Base-by-base conservation (phyloP, 2,113 vertebrate species). In the Dryoscopus gambensis region DNA sequence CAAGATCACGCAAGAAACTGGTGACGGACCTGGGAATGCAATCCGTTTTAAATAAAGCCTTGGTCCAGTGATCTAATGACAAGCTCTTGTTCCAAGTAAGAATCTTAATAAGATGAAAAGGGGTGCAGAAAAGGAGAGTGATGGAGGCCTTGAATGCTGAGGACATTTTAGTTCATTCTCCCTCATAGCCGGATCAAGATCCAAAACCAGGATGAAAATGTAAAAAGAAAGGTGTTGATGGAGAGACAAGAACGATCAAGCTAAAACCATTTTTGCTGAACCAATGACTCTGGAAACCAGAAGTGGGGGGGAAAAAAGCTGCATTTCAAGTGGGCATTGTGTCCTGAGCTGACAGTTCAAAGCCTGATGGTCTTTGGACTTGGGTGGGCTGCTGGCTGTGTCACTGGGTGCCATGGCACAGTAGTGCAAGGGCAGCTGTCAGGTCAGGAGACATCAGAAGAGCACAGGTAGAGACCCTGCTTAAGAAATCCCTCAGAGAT, bases 321-420 rank as follows among this genome's bases (percentile, higher is more conserved):
- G 8, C 15, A 18, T 68, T 71, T 75, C 23, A 59, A 14, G 12
- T 76, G 56, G 8, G 5, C 23, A 85, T 21, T 50, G 27, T 87
- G 50, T 50, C 22, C 30, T 39, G 31, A 75, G 39, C 28, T 78
- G 57, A 42, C 7, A 22, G 31, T 53, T 87, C 44, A 53, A 70
- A 87, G 9, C 70, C 23, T 79, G 47, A 8, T 42, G 19, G 37
- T 91, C 17, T 85, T 28, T 39, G 46, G 33, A 12, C 11, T 37
- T 20, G 18, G 15, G 17, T 69, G 84, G 14, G 47, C 27, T 77
- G 73, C 28, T 81, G 44, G 42, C 35, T n/a, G 20, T 53, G 35
- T 21, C 62, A 16, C 30, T 1, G 5, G 27, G n/a, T 17, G 25
- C 47, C 12, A 3, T 5, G 27, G 31, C 40, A 33, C 0, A 0